Conservation (phyloP, 1,140 invertebrate genomes). For the Charaxes varanes region DNA sequence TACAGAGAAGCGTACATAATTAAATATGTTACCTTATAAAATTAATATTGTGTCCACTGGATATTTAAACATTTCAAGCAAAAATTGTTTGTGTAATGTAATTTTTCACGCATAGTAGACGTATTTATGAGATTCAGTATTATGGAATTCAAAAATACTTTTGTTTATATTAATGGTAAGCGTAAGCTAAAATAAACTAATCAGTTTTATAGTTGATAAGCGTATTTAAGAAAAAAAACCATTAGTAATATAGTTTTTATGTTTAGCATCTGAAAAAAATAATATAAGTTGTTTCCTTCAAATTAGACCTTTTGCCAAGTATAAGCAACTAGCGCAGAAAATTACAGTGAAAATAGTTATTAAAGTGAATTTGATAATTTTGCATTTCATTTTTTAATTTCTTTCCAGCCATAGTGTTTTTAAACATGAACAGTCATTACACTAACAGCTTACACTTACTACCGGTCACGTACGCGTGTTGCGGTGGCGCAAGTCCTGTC, state of each 20-base stretch:
- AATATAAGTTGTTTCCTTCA: too few species aligned
- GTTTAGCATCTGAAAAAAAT: too few species aligned
- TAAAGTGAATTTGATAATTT: too few species aligned
- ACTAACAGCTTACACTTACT: slow-evolving; percentile 1
- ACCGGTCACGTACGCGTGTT: neutral
- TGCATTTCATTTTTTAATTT: neutral
- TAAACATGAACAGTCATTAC: neutral
- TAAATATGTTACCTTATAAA: slow-evolving; percentile 6
- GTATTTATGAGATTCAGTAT: neutral
- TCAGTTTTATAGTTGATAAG: too few species aligned
- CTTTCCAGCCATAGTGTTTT: slow-evolving; percentile 8
- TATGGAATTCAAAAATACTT: neutral
- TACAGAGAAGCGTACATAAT: slow-evolving; percentile 12
- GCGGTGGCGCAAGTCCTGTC: neutral
- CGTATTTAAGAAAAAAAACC: too few species aligned
- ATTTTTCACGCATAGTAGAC: neutral
- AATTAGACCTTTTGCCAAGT: too few species aligned
- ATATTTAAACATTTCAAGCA: slow-evolving; percentile 9
- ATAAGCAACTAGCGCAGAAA: too few species aligned
- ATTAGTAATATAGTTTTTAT: too few species aligned
- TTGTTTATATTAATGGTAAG: slow-evolving; percentile 4
- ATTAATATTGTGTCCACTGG: slow-evolving; percentile 14
- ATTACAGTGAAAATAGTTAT: too few species aligned
- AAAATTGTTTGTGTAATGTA: neutral
- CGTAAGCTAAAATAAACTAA: neutral